Base-by-base conservation (phyloP, 2,888 invertebrate species). In the Yponomeuta malinellus region DNA sequence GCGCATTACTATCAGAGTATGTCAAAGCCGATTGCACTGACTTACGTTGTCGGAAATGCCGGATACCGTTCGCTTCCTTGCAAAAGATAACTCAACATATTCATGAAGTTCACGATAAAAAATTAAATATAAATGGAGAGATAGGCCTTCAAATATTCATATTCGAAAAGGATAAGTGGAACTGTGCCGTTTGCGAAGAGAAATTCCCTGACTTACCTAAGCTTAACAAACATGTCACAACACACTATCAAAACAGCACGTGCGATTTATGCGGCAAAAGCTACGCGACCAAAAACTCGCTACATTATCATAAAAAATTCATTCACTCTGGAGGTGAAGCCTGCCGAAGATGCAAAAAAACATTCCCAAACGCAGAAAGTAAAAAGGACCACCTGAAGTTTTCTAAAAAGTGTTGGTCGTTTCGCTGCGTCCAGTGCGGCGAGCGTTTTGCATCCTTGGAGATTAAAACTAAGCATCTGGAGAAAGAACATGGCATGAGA, bases 401-500 rank as follows among this genome's bases (percentile, higher is more conserved):
- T 2, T 85, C 89, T 0, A 83, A 83, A 69, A 72, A 76, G 2
- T 91, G 91, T 73, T 86, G 86, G 82, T 75, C 83, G 0, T 89
- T 86, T 70, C 81, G 80, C 12, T 91, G 91, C 68, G 72, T 82
- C 0, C 73, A 79, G 12, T 91, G 91, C 71, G 83, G 84, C 0
- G 88, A 89, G 5, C 79, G 89, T 70, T 91, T 91, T 72, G 76
- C 81, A 63, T 88, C 89, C 1, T 90, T 87, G 87, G 89, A 90
- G 66, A 74, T 72, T 0, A 90, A 90, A 66, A 83, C 85, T 67
- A 84, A 81, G 65, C 91, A 91, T 74, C 74, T 83, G 59, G 79
- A 81, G 0, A 76, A 80, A 2, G 73, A 74, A 2, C 90, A 91
- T 73, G 83, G 83, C 0, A 77, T 2, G 77, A 9, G 78, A 81